phyloP scores from a whole-genome alignment of 2,797 vertebrate species.

The Ceryle rudis region DNA sequence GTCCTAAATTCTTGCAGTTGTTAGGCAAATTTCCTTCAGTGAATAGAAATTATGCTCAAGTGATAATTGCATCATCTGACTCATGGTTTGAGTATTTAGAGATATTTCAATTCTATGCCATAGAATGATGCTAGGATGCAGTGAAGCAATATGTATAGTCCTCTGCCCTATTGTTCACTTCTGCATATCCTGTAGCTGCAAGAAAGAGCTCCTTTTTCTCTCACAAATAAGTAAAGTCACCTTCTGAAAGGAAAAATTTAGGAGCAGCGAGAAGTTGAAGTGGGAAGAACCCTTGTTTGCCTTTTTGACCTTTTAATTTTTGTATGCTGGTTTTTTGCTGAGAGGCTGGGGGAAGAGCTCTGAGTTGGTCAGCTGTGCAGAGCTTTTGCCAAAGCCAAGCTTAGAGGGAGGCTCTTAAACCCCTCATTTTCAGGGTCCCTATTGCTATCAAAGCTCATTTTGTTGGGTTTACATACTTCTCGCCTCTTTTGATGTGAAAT shows the following conservation, averaged over 20 bases:
- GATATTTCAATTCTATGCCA: background rate
- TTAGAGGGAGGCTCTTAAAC: background rate
- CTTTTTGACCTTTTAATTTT: background rate
- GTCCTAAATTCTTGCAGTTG: background rate
- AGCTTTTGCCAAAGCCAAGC: background rate
- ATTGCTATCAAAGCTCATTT: background rate
- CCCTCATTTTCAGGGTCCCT: background rate
- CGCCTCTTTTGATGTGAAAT: background rate
- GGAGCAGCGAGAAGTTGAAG: background rate
- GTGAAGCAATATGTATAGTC: background rate
- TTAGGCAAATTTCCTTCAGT: conserved; percentile 12
- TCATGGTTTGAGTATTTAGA: background rate
- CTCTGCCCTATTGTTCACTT: background rate
- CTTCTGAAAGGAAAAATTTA: background rate
- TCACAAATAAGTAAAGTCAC: background rate
- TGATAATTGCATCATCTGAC: conserved; percentile 22
- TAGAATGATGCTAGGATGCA: background rate
- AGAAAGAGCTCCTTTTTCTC: background rate
- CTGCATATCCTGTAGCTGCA: background rate
- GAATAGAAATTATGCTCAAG: conserved; percentile 37
- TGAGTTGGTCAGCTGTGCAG: background rate
- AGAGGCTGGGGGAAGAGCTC: background rate
- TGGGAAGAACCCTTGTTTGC: background rate
- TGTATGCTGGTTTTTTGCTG: background rate
- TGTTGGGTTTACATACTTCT: background rate